These are phyloP conservation scores for Gymnodraco acuticeps DNA, from an alignment of 2,797 vertebrate genomes.

Conservation along the genomic window DNA sequence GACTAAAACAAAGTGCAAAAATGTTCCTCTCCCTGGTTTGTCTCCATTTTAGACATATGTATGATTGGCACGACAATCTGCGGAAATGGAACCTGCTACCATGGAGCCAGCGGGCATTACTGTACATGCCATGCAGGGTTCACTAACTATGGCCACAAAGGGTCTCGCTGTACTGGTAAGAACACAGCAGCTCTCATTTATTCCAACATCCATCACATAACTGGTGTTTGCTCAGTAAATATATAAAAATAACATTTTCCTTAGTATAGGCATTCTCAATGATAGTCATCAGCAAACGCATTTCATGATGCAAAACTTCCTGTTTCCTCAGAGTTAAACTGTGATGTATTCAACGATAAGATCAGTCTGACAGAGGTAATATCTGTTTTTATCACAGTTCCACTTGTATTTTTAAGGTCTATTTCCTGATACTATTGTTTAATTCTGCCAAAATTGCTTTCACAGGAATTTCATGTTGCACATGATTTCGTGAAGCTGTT, in stretches of 20 bases:
- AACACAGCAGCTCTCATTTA: not conserved
- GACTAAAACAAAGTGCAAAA: constrained; percentile 13
- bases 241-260: constrained; percentile 8
- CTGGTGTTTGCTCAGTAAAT: not conserved
- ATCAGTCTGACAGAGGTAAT: constrained; percentile 52
- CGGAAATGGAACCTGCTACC: constrained; percentile 74
- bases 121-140: constrained; percentile 74
- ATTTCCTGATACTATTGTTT: constrained; percentile 13
- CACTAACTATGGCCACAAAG: constrained; percentile 71
- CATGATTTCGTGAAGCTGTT: constrained; percentile 25
- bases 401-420: not conserved
- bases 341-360: constrained; percentile 47
- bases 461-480: constrained; percentile 36
- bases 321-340: constrained; percentile 65
- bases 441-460: not conserved
- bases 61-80: constrained; percentile 68
- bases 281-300: not conserved
- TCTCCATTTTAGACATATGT: constrained; percentile 71
- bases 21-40: constrained; percentile 32
- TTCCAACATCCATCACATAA: not conserved
- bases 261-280: not conserved
- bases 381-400: not conserved
- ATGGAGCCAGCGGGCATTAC: constrained; percentile 36
- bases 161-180: constrained; percentile 70
- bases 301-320: constrained; percentile 7